Percentiles rank a stretch among this genome's conserved stretches.
phyloP scores from a whole-genome alignment of 2,113 vertebrate species.

The Ivindomyrus marchei region DNA sequence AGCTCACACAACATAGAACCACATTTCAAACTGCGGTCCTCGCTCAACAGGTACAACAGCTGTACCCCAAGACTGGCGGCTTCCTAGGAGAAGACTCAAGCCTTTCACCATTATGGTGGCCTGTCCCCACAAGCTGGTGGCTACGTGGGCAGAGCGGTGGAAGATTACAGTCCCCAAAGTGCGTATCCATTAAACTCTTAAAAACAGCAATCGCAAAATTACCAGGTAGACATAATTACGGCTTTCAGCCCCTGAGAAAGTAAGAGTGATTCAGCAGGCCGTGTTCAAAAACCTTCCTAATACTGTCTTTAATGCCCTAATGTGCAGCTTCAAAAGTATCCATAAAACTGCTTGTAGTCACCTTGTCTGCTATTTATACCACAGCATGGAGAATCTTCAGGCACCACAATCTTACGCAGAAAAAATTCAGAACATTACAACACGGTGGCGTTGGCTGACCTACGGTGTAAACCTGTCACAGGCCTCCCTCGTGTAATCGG shows the following conservation, averaged over 20 bases:
- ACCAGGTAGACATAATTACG: not conserved
- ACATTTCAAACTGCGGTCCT: not conserved
- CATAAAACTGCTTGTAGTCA: not conserved
- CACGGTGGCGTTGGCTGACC: not conserved
- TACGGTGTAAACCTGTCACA: not conserved
- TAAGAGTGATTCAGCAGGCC: not conserved
- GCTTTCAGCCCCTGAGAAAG: not conserved
- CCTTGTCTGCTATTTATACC: not conserved
- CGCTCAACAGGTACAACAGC: not conserved
- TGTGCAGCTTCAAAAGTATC: not conserved
- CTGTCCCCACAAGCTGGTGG: not conserved
- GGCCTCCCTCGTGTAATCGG: not conserved
- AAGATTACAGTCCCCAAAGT: not conserved
- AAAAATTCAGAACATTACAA: not conserved
- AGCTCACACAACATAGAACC: not conserved
- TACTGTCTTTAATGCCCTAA: not conserved
- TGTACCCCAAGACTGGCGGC: not conserved
- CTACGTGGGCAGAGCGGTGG: not conserved
- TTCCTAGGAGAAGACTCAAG: not conserved
- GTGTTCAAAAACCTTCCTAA: not conserved
- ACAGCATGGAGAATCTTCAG: not conserved
- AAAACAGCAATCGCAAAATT: not conserved
- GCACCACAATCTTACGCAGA: not conserved
- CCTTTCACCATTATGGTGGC: not conserved
- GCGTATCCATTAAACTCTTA: not conserved